Percentiles rank a stretch among this genome's conserved stretches.
Conservation (phyloP, 2,113 vertebrate species). For the Lipotes vexillifer region DNA sequence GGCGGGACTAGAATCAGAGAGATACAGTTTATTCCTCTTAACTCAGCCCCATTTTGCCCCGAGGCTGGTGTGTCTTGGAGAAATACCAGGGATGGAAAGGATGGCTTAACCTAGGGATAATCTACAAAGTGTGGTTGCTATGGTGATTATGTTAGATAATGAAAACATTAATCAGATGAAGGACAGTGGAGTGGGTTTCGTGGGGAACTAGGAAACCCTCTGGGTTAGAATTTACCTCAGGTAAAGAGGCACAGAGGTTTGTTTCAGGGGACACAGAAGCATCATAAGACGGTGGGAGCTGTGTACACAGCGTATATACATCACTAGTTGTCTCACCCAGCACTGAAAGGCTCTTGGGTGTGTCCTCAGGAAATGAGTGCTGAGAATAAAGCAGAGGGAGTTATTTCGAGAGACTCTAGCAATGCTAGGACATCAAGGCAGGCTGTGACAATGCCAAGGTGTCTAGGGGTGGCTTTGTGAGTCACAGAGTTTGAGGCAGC, state of each 20-base stretch:
- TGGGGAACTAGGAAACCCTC: background rate
- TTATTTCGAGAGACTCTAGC: background rate
- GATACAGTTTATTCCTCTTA: background rate
- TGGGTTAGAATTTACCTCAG: background rate
- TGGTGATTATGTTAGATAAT: background rate
- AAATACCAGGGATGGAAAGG: background rate
- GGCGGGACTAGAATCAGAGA: background rate
- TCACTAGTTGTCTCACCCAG: background rate
- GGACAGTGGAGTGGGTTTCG: background rate
- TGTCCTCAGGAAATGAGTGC: background rate
- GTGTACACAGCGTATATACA: no score
- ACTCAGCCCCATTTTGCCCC: background rate
- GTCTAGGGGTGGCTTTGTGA: background rate
- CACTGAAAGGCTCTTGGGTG: background rate
- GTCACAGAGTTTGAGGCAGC: no score
- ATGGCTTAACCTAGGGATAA: background rate
- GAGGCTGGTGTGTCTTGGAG: background rate
- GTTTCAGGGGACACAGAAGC: background rate
- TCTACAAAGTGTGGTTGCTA: background rate
- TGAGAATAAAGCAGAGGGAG: background rate
- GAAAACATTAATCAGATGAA: background rate
- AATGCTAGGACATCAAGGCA: background rate
- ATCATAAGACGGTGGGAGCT: background rate
- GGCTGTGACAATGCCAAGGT: background rate
- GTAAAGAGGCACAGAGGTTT: background rate